Base-by-base conservation (phyloP, 2,797 vertebrate genomes). In the Enoplosus armatus region DNA sequence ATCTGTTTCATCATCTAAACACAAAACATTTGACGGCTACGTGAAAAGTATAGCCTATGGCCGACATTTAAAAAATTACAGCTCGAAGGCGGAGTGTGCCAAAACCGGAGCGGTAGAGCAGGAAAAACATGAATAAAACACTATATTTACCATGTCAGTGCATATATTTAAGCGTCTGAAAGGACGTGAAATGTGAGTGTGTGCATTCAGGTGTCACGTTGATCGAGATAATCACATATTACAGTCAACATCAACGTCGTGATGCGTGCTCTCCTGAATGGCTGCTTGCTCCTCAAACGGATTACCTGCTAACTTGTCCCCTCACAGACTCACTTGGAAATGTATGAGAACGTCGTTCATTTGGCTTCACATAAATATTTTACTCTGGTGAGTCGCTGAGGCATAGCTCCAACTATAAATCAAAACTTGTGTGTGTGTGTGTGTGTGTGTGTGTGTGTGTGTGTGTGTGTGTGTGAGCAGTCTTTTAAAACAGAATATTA, bases 401-500 rank as follows among this genome's bases (percentile, higher is more conserved):
- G 87, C 83, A 72, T 54, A 61, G 72, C 77, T 66, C 31, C 22
- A 10, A 41, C 79, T 60, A 84, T 93, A 84, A 90, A 90, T 92
- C 85, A 86, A 75, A 86, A 53, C 27, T 15, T 31, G 75, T 50
- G 76, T 66, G 29, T 31, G 71, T 71, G 54, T 59, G 43, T 58
- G 59, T 41, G 59, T 29, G 71, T 53, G 20, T 15, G 43, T 67
- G 74, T 56, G 22, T 15, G 43, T 67, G 74, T 56, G 26, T 77
- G 43, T 29, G 71, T 64, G 75, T 29, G 75, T 82, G 71, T 83
- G 59, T 76, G 66, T 20, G 68, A 37, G 78, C 43, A 12, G 50
- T 58, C 61, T 81, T 83, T 91, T 89, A 81, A 90, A 87, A 72
- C 56, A 22, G 86, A 84, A 86, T 88, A 91, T 91, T 91, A 87